Conservation (phyloP, 2,113 vertebrate genomes). For the Bubalus kerabau region DNA sequence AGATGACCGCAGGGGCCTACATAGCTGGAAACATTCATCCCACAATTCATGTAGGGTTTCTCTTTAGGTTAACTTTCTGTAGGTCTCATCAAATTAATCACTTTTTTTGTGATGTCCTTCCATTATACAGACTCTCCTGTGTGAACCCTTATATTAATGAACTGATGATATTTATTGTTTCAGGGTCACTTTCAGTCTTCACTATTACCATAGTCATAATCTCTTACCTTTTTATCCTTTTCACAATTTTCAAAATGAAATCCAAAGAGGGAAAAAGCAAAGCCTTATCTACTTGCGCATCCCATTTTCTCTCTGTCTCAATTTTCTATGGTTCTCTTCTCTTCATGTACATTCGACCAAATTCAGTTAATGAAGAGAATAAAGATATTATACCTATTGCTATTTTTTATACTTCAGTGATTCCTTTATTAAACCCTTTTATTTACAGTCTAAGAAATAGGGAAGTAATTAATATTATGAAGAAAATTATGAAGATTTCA, state of each 20-base stretch:
- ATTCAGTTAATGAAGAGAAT: background rate
- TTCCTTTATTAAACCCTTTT: conserved; percentile 55
- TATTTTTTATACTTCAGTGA: conserved; percentile 53
- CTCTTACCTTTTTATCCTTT: conserved; percentile 49
- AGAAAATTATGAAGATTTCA: background rate
- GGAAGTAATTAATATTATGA: conserved; percentile 32
- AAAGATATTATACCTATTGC: conserved; percentile 28
- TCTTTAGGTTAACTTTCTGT: conserved; percentile 36
- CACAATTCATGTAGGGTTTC: background rate
- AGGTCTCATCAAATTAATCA: conserved; percentile 18
- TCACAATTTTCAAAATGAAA: conserved; percentile 42
- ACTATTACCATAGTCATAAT: background rate
- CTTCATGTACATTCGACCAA: conserved; percentile 13
- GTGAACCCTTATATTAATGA: conserved; percentile 37
- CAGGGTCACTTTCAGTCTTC: background rate
- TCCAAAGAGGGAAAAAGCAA: conserved; percentile 41
- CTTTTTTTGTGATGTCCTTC: conserved; percentile 1
- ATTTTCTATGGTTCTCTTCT: conserved; percentile 51
- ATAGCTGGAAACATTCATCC: background rate
- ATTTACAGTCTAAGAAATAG: conserved; percentile 69
- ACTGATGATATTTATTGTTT: background rate
- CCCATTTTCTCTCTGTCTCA: conserved; percentile 37
- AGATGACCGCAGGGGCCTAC: background rate
- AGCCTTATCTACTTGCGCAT: conserved; percentile 54
- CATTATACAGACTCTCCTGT: conserved; percentile 34